phyloP scores from a whole-genome alignment of 2,888 invertebrate genomes.

The Anodontia alba region DNA sequence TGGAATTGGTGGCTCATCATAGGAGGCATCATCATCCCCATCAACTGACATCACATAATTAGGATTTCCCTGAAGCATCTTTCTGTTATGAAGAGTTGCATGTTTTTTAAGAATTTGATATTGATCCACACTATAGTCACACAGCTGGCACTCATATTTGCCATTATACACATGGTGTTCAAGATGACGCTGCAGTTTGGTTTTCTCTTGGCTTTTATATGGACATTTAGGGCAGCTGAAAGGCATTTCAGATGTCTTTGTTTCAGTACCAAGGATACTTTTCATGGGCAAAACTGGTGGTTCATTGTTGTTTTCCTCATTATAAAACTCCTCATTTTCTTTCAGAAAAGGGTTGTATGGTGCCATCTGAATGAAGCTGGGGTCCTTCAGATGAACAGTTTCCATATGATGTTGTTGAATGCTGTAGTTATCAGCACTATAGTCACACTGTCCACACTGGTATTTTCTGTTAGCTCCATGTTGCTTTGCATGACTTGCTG shows the following conservation, averaged over 20 bases:
- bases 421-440: constrained; percentile 75
- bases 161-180: constrained; percentile 52
- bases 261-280: neutral
- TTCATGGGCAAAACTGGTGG: neutral
- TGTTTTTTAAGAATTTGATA: constrained; percentile 69
- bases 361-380: constrained; percentile 52
- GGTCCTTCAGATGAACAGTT: constrained; percentile 66
- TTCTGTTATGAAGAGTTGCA: constrained; percentile 63
- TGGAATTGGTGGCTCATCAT: constrained; percentile 36
- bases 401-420: constrained; percentile 74
- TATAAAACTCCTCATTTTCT: constrained; percentile 36
- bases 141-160: constrained; percentile 71
- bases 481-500: constrained; percentile 72
- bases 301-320: constrained; percentile 39
- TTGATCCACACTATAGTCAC: constrained; percentile 71
- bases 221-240: constrained; percentile 68
- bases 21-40: constrained; percentile 25
- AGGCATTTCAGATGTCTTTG: neutral
- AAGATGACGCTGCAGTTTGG: constrained; percentile 61
- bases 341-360: constrained; percentile 26
- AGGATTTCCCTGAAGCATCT: constrained; percentile 7
- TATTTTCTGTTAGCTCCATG: constrained; percentile 72
- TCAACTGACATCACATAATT: neutral
- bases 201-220: constrained; percentile 56
- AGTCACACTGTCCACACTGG: constrained; percentile 77